A percentile compares a stretch with the other conserved stretches of the same genome.
phyloP scores from a whole-genome alignment of 64 coral and sea anemone genomes.

The Platygyra sinensis region DNA sequence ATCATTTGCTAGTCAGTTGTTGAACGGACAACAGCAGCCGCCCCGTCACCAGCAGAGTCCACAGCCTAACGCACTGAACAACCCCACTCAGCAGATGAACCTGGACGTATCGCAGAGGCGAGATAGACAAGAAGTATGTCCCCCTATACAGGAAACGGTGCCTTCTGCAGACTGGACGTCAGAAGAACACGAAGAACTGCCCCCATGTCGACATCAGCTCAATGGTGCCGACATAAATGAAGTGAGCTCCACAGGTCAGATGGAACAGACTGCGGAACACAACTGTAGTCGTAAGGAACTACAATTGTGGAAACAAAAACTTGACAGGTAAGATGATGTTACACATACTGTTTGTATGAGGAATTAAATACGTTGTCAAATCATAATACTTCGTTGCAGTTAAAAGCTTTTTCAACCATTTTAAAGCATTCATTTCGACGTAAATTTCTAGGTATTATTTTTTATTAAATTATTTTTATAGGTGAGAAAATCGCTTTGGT shows the following conservation, averaged over 20 bases:
- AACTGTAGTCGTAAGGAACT: not conserved
- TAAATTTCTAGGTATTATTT: too few relatives aligned
- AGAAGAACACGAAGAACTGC: not conserved
- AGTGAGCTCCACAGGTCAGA: not conserved
- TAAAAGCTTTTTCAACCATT: too few relatives aligned
- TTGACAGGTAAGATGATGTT: not conserved
- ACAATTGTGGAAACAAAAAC: not conserved
- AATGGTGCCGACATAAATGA: not conserved
- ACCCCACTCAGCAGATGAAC: not conserved
- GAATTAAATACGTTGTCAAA: too few relatives aligned
- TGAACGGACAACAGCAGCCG: not conserved
- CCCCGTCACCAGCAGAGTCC: not conserved
- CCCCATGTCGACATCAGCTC: not conserved
- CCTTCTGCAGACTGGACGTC: not conserved
- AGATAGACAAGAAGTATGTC: not conserved
- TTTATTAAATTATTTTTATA: too few relatives aligned
- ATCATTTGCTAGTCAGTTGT: not conserved
- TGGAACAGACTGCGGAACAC: not conserved
- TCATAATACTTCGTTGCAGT: too few relatives aligned
- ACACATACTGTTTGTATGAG: too few relatives aligned
- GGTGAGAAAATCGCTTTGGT: too few relatives aligned
- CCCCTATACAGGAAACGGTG: not conserved
- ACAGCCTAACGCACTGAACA: not conserved
- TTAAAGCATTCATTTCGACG: too few relatives aligned
- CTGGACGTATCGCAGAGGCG: not conserved